phyloP scores from a whole-genome alignment of 2,797 vertebrate species.

The Pterois miles region DNA sequence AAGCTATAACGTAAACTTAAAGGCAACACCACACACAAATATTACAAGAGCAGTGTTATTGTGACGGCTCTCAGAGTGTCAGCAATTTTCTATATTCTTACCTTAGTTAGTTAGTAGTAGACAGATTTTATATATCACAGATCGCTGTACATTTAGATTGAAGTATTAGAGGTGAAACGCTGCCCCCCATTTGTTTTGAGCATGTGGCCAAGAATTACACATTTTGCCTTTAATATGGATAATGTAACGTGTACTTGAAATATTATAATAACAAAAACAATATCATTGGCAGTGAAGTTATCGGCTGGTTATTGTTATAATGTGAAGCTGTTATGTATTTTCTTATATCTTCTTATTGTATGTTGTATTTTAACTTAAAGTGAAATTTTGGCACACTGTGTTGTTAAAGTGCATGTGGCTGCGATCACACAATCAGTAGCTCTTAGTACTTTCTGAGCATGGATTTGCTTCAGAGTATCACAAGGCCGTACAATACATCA shows the following conservation, averaged over 20 bases:
- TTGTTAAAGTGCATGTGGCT: not conserved
- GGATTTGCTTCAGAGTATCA: conserved; percentile 15
- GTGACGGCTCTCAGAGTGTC: not conserved
- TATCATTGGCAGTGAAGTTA: not conserved
- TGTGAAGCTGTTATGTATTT: not conserved
- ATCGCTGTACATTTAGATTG: too few relatives aligned
- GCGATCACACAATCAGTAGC: not conserved
- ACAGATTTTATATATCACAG: not conserved
- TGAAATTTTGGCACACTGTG: not conserved
- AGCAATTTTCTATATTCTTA: not conserved
- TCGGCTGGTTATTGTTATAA: not conserved
- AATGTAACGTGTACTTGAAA: not conserved
- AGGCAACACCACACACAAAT: not conserved
- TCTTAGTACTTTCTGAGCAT: not conserved
- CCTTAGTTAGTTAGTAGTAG: not conserved
- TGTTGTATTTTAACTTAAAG: not conserved
- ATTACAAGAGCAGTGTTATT: not conserved
- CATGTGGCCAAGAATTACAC: not conserved
- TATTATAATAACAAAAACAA: not conserved
- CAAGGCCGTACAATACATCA: conserved; percentile 15
- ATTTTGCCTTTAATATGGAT: not conserved
- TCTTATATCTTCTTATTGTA: not conserved
- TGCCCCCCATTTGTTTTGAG: too few relatives aligned
- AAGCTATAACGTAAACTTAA: not conserved
- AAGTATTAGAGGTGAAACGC: too few relatives aligned